Base-by-base conservation (phyloP, 1,140 invertebrate species). In the Zaprionus capensis region DNA sequence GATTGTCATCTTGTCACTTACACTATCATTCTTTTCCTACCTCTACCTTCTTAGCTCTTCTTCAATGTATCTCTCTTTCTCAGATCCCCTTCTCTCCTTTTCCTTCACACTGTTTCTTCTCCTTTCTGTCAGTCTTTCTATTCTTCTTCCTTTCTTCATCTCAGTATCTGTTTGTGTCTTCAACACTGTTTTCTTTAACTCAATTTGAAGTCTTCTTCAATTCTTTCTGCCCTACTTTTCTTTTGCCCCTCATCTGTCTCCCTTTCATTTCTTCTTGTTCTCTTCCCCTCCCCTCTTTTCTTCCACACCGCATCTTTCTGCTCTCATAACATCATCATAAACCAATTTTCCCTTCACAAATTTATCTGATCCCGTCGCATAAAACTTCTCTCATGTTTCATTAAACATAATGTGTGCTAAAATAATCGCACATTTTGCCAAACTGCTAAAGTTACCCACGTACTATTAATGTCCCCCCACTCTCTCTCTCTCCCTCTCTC, bases 291-390 rank as follows among this genome's bases (percentile, higher is more conserved):
- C 4, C 0, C 17, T 49, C 46, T 22, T 49, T 12, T 20, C 1
- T 3, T 49, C 17, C 4, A 7, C 41, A 4, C 0, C 0, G 15
- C 41, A n/a, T 44, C n/a, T 3, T 44, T 11, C 14, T 44, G 64
- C 57, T 14, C 15, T 38, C 9, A 4, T 20, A 49, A 22, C 20
- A 49, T 49, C 46, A 44, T 62, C 65, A 49, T 44, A 62, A 63
- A 57, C 20, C 46, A 51, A 51, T 51, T 51, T 51, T 12, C 2
- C 22, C 11, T 11, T 24, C 11, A 51, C 20, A 51, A 24, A 12
- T 51, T 51, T 12, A 51, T 22, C 20, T 24, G 46, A 17, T 46
- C 6, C 6, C n/a, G 11, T 4, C 41, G 41, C 41, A 9, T 46
- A 11, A 46, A 51, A 51, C 46, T 51, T 51, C 46, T 51, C 12